Base-by-base conservation (phyloP, 2,113 vertebrate genomes). In the Camelus bactrianus region DNA sequence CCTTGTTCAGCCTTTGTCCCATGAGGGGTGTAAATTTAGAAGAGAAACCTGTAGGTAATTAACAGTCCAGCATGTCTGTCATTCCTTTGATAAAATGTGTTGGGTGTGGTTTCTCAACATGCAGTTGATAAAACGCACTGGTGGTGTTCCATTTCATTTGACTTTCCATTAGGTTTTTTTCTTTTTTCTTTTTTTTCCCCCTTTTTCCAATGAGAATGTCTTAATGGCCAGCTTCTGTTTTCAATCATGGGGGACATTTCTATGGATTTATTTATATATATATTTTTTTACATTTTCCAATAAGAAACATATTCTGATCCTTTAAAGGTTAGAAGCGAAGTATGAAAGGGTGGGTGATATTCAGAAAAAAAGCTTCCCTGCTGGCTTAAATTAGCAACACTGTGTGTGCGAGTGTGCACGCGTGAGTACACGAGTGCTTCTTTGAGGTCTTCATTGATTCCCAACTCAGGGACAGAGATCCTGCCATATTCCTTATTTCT, bases 201-300 rank as follows among this genome's bases (percentile, higher is more conserved):
- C 38, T 42, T 82, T 38, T 42, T 19, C 94, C 94, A 54, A 28
- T 13, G 86, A 97, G 86, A 92, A 86, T 76, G 86, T 92, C 94
- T 97, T 96, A 98, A 96, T 96, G 95, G 97, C 91, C 62, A 85
- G 91, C 95, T 98, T 96, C 94, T 98, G 98, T 97, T 97, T 98
- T 97, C 93, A 98, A 98, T 98, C 97, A 98, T n/a, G n/a, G 76
- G 56, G 93, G 98, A 85, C 91, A 91, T 97, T 97, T 97, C 96
- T 98, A 97, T 95, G 97, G 94, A 97, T 96, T 97, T 96, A 95
- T 94, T 96, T 35, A 35, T 79, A 54, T 48, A n/a, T 79, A 79
- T 26, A 26, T 79, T 81, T 81, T 93, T 94, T 94, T 92, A 94
- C 79, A 95, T 96, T 97, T 97, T 97, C 91, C 97, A 98, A 94